Evolutionary conservation across 2,113 vertebrate species (phyloP).

Genomic region (Myodes glareolus): DNA sequence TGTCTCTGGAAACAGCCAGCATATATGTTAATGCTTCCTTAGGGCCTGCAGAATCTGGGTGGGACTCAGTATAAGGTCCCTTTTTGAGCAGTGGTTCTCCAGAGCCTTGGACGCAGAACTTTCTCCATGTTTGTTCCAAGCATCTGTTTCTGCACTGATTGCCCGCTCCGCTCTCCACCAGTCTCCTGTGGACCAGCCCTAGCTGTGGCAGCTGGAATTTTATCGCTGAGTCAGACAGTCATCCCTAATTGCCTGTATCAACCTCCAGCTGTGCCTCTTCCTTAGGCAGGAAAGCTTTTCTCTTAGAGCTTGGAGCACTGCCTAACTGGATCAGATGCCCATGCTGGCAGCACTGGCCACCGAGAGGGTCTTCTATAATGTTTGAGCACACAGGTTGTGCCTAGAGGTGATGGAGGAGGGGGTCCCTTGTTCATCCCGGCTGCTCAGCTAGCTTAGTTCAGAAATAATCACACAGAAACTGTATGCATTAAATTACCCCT

Average conservation of each 20-base stretch:
- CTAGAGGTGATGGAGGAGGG: background rate
- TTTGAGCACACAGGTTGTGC: background rate
- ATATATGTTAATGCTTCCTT: background rate
- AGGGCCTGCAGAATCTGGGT: background rate
- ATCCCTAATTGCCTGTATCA: constrained; percentile 67
- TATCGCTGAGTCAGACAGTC: constrained; percentile 71
- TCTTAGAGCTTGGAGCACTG: background rate
- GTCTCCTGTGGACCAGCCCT: constrained; percentile 29
- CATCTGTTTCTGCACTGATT: background rate
- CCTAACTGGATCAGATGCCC: background rate
- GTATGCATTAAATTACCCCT: too few relatives aligned
- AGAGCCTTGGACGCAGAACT: background rate
- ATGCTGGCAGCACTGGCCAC: background rate
- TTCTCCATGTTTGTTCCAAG: background rate
- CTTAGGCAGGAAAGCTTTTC: background rate
- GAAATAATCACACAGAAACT: too few relatives aligned
- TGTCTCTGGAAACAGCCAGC: constrained; percentile 32
- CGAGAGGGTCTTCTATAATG: background rate
- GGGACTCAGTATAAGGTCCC: background rate
- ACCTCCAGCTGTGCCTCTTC: constrained; percentile 66
- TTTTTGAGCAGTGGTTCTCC: background rate
- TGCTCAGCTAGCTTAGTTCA: too few relatives aligned
- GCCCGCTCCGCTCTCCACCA: background rate
- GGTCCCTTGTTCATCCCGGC: too few relatives aligned
- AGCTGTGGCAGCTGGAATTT: constrained; percentile 58